These are phyloP conservation scores for Mythimna loreyi DNA, from an alignment of 2,888 invertebrate species.

Conservation along the genomic window DNA sequence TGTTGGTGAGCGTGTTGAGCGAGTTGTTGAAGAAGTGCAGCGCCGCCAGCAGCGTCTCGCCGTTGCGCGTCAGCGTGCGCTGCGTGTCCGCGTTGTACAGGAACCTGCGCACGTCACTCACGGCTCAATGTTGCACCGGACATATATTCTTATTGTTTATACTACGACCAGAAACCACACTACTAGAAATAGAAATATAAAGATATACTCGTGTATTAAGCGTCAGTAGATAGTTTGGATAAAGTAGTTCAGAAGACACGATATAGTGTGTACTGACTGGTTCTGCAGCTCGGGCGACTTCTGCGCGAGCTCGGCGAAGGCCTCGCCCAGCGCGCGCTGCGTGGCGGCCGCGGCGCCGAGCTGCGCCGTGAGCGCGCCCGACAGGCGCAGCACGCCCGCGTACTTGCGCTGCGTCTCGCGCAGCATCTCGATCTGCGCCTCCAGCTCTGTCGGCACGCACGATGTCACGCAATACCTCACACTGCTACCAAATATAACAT, in stretches of 20 bases:
- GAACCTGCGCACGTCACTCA: slow-evolving; percentile 88
- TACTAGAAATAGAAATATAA: no score
- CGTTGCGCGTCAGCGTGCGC: slow-evolving; percentile 96
- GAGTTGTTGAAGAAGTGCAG: slow-evolving; percentile 99
- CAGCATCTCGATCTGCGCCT: slow-evolving; percentile 97
- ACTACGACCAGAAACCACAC: no score
- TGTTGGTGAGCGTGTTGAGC: slow-evolving; percentile 98
- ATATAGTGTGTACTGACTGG: slow-evolving; percentile 71
- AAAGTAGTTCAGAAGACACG: no score
- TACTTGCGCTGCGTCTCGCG: slow-evolving; percentile 99
- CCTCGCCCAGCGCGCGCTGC: slow-evolving; percentile 97
- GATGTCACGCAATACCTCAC: no score
- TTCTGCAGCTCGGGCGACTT: slow-evolving; percentile 98
- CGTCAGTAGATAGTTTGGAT: no score
- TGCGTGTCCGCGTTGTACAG: slow-evolving; percentile 99
- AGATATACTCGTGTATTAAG: no score
- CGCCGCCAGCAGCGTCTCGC: slow-evolving; percentile 97
- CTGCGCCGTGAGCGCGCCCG: slow-evolving; percentile 96
- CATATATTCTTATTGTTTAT: neutral
- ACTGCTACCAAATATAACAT: neutral
- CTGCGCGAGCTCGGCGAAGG: slow-evolving; percentile 98
- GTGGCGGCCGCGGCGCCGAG: slow-evolving; percentile 92
- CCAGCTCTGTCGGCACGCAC: slow-evolving; percentile 92
- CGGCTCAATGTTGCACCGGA: neutral
- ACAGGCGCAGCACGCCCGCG: slow-evolving; percentile 95